Evolutionary conservation across 2,113 vertebrate species (phyloP), one percentile per base, ranked within the genome.

Genomic region (Pardalotus punctatus): DNA sequence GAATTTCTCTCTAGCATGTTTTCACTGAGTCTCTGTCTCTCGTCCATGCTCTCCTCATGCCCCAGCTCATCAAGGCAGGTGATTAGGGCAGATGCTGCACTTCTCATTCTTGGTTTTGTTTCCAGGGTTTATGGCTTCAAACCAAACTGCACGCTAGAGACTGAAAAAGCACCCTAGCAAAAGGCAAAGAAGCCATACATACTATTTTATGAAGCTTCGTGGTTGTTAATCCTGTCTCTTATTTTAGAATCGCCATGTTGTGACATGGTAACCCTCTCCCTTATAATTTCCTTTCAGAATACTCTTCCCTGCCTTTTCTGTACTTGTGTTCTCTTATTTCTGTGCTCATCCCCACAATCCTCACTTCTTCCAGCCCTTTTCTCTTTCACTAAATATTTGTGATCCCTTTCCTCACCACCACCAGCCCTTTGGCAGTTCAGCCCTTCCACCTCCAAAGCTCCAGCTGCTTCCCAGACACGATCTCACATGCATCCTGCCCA

Each of bases 391-490:
- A 27, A 64, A 76, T 61, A 42, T 43, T 64, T 50, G 43, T 29
- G 43, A 81, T 89, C 58, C 23, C 29, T 60, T 60, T 71, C 38
- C 56, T 84, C 27, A 53, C 23, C 67, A 51, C 80, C 71, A 9
- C 5, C 33, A 81, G 62, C 33, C 66, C 62, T 87, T 58, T 51
- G 72, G 71, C 80, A 90, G 54, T 43, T 62, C 69, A 94, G 38
- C 84, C 66, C 53, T 86, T 90, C 79, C 45, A 73, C 31, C 42
- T 80, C 87, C 25, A 0, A 12, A 58, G 65, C 45, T 38, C 33
- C 94, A 92, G 91, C 86, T 86, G 79, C 82, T 82, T 94, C 89
- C 94, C 93, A 89, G 92, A 91, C 93, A 91, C 56, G 14, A 86
- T 38, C 80, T 95, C 89, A 81, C 84, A 56, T 2, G 40, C 50